A percentile compares a stretch with the other conserved stretches of the same genome.
Conservation (phyloP, 2,888 invertebrate species). For the Drosophila diplacantha region DNA sequence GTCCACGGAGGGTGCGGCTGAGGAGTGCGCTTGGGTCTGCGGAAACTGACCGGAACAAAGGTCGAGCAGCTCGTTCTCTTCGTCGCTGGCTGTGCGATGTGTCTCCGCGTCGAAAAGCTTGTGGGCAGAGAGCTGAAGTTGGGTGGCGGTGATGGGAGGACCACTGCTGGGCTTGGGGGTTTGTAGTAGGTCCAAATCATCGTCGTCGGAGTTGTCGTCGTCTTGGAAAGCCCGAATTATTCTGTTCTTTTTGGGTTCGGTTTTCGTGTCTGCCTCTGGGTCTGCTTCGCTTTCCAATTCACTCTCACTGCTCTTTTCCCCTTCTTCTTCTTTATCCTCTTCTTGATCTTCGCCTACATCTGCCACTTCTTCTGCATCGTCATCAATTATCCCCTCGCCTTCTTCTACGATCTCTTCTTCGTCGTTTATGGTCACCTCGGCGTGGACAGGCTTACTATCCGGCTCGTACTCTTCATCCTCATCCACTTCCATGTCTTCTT, state of each 20-base stretch:
- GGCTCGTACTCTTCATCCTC: conserved; percentile 62
- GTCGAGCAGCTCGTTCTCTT: conserved; percentile 79
- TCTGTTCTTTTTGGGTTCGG: conserved; percentile 77
- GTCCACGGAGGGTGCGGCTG: conserved; percentile 30
- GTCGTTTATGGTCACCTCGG: conserved; percentile 44
- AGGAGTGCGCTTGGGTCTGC: conserved; percentile 67
- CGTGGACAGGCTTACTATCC: conserved; percentile 40
- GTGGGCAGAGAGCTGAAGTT: conserved; percentile 50
- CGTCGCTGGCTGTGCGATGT: conserved; percentile 56
- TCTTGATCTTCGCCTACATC: conserved; percentile 58
- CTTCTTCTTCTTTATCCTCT: conserved; percentile 78
- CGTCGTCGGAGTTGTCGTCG: conserved; percentile 76
- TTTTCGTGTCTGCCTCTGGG: conserved; percentile 65
- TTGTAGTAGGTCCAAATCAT: conserved; percentile 66
- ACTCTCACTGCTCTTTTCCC: conserved; percentile 60
- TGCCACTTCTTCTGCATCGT: conserved; percentile 36
- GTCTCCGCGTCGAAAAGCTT: conserved; percentile 64
- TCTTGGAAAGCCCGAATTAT: conserved; percentile 70
- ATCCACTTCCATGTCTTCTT: conserved; percentile 45
- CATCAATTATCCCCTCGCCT: conserved; percentile 72
- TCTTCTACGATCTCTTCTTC: conserved; percentile 57
- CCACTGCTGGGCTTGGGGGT: conserved; percentile 47
- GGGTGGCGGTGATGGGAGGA: conserved; percentile 44
- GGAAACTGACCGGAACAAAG: conserved; percentile 81
- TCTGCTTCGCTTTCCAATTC: conserved; percentile 44